phyloP scores from a whole-genome alignment of 2,113 vertebrate species.

The Paradoxurus hermaphroditus region DNA sequence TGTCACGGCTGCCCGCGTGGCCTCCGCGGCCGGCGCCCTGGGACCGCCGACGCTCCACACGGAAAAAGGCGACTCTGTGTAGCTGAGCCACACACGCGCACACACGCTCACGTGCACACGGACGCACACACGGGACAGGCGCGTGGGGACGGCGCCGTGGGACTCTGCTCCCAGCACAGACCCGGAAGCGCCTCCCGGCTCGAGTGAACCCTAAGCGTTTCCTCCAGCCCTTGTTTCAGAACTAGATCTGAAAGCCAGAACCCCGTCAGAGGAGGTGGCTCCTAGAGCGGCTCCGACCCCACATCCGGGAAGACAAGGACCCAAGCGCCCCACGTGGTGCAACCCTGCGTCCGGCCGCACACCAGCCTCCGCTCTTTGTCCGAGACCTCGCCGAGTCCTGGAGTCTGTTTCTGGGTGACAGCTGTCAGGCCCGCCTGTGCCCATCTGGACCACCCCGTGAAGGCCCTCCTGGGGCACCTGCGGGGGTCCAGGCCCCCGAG shows the following conservation, averaged over 20 bases:
- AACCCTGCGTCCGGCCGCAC: neutral
- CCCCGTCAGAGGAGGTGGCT: neutral
- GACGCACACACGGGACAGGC: neutral
- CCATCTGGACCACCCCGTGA: neutral
- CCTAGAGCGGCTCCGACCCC: neutral
- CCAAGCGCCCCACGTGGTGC: rapidly evolving
- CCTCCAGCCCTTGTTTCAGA: neutral
- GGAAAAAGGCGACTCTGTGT: too few species aligned
- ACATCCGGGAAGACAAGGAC: neutral
- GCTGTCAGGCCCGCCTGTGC: neutral
- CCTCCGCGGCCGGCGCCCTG: neutral
- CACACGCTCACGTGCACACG: neutral
- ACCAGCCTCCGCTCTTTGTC: neutral
- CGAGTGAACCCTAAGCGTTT: neutral
- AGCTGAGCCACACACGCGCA: neutral
- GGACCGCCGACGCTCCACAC: neutral
- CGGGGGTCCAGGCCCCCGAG: neutral
- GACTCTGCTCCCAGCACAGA: too few species aligned
- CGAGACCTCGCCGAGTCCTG: neutral
- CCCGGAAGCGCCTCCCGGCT: too few species aligned
- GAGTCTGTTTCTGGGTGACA: neutral
- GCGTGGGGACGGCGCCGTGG: too few species aligned
- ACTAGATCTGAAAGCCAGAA: neutral
- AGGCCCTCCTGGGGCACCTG: neutral
- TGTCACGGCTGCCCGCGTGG: neutral